Evolutionary conservation across 1,140 invertebrate genomes (phyloP).

Genomic region (Drosophila kikkawai): DNA sequence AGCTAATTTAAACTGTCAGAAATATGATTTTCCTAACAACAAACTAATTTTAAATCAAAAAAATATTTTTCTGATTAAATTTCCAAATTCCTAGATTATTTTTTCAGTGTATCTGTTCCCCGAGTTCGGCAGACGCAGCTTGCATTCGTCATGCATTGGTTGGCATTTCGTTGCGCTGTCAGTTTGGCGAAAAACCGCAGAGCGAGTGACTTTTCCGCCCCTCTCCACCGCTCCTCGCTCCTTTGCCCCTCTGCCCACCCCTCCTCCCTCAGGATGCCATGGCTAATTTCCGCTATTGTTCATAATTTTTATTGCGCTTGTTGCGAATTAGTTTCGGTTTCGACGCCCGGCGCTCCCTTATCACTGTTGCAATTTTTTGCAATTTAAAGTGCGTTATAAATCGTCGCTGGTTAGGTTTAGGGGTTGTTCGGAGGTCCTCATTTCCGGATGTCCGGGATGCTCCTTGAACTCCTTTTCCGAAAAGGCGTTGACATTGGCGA

Average conservation of each 20-base stretch:
- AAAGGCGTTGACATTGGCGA: conserved; percentile 76
- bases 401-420: conserved; percentile 62
- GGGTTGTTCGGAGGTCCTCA: conserved; percentile 44
- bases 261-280: conserved; percentile 47
- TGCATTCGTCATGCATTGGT: conserved; percentile 75
- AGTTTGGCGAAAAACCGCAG: conserved; percentile 70
- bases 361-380: conserved; percentile 77
- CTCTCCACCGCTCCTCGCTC: neutral
- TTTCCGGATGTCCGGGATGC: neutral
- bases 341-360: conserved; percentile 44
- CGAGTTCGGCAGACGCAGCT: conserved; percentile 28
- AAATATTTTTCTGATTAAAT: neutral
- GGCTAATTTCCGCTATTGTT: conserved; percentile 81
- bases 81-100: too few species aligned
- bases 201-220: conserved; percentile 52
- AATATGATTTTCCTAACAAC: neutral
- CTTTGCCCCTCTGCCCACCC: neutral
- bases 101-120: neutral
- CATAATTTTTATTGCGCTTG: conserved; percentile 84
- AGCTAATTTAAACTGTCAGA: neutral
- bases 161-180: conserved; percentile 81
- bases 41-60: neutral
- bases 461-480: conserved; percentile 19
- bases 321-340: conserved; percentile 84
- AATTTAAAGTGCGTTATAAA: conserved; percentile 80